Conservation (phyloP, 1,140 invertebrate species). For the Stegodyphus mimosarum region DNA sequence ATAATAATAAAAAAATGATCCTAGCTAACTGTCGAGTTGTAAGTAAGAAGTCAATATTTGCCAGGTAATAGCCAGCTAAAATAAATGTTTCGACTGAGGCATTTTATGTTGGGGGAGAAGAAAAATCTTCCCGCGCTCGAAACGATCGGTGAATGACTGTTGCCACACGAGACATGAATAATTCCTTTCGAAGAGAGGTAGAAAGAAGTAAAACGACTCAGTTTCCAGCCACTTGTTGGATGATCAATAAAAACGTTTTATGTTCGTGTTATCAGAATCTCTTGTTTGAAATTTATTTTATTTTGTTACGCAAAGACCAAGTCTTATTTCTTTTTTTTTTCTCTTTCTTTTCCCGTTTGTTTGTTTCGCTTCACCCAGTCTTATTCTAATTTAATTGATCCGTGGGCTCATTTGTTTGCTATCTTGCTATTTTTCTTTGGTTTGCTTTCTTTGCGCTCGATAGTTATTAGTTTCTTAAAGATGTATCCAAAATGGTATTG, state of each 20-base stretch:
- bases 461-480: too few species aligned
- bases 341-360: too few species aligned
- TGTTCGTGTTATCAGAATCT: slow-evolving; percentile 31
- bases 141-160: slow-evolving; percentile 57
- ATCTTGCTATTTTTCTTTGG: too few species aligned
- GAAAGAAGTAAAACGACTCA: slow-evolving; percentile 44
- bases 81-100: slow-evolving; percentile 56
- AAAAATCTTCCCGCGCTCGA: slow-evolving; percentile 30
- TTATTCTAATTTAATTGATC: too few species aligned
- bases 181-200: slow-evolving; percentile 32
- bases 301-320: neutral
- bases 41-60: slow-evolving; percentile 53
- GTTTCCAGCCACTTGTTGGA: slow-evolving; percentile 51
- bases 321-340: neutral
- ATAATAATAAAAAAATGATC: too few species aligned
- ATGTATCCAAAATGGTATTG: too few species aligned
- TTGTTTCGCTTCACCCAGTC: too few species aligned
- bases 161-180: slow-evolving; percentile 58
- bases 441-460: too few species aligned
- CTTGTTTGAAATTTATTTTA: slow-evolving; percentile 35
- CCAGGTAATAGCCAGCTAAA: slow-evolving; percentile 51
- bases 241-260: slow-evolving; percentile 59
- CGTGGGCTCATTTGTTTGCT: too few species aligned
- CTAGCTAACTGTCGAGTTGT: neutral
- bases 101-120: slow-evolving; percentile 34